Conservation (phyloP, 2,113 vertebrate species). For the Clarias gariepinus region DNA sequence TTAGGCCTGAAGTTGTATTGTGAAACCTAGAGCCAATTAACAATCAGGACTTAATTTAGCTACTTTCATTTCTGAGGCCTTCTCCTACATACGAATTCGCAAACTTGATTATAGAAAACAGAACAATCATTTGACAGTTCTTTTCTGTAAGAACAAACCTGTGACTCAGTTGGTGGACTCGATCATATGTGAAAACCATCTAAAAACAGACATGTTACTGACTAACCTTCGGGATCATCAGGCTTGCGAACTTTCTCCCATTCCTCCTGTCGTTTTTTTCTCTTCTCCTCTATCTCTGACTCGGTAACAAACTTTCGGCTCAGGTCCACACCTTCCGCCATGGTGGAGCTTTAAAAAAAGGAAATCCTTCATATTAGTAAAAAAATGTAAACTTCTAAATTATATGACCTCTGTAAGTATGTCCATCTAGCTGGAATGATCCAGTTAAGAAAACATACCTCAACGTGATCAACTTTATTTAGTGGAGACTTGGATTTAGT, state of each 20-base stretch:
- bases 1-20: too few species aligned
- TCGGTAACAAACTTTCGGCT: conserved; percentile 94
- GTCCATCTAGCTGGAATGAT: neutral
- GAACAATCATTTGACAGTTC: neutral
- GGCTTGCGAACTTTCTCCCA: conserved; percentile 98
- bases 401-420: neutral
- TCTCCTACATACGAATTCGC: too few species aligned
- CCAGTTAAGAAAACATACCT: conserved; percentile 13
- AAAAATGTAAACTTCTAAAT: neutral
- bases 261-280: conserved; percentile 94
- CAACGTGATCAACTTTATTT: conserved; percentile 38
- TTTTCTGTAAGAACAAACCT: neutral
- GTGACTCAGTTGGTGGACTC: neutral
- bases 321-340: conserved; percentile 83
- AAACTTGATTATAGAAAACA: neutral
- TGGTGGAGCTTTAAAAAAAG: conserved; percentile 31
- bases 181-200: neutral
- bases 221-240: conserved; percentile 89
- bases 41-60: too few species aligned
- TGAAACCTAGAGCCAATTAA: too few species aligned
- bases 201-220: neutral
- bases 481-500: conserved; percentile 18
- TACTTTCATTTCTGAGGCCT: too few species aligned
- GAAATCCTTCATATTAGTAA: neutral
- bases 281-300: conserved; percentile 86